These are phyloP conservation scores for Glyphotaelius pellucidus DNA, from an alignment of 2,888 invertebrate genomes.

Conservation along the genomic window DNA sequence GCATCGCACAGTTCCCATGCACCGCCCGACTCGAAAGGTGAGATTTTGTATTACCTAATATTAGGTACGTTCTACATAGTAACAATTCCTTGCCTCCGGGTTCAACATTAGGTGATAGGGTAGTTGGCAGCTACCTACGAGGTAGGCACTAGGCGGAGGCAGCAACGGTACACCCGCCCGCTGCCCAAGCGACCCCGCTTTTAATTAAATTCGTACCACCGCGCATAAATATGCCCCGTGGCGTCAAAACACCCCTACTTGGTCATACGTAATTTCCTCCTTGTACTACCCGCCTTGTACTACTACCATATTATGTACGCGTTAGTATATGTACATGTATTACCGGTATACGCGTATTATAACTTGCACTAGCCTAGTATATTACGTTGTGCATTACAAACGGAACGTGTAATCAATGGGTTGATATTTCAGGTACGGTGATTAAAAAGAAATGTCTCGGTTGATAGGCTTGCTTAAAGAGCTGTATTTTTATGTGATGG, in stretches of 20 bases:
- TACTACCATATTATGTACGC: not conserved
- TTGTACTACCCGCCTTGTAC: not conserved
- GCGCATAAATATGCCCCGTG: slow-evolving; percentile 23
- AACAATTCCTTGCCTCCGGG: not conserved
- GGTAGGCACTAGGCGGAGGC: not conserved
- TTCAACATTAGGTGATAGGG: not conserved
- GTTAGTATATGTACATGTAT: too few relatives aligned
- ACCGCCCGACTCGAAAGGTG: not conserved
- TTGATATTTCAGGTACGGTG: not conserved
- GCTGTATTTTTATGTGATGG: too few relatives aligned
- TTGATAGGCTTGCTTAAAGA: not conserved
- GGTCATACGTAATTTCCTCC: not conserved
- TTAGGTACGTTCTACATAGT: not conserved
- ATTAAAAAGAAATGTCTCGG: not conserved
- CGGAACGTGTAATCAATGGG: not conserved
- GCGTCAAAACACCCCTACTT: not conserved
- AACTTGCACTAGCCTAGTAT: not conserved
- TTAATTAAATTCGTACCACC: slow-evolving; percentile 32
- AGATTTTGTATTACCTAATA: not conserved
- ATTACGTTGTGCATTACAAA: not conserved
- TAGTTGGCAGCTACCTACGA: not conserved
- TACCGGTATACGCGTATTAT: not conserved
- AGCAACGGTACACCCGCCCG: not conserved
- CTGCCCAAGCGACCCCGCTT: not conserved
- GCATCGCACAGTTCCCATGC: too few relatives aligned